Evolutionary conservation across 30 jellyfish, hydroid and myxozoan genomes (phyloP), one percentile per base, ranked within the genome.

Genomic region (Nemopilema nomurai): DNA sequence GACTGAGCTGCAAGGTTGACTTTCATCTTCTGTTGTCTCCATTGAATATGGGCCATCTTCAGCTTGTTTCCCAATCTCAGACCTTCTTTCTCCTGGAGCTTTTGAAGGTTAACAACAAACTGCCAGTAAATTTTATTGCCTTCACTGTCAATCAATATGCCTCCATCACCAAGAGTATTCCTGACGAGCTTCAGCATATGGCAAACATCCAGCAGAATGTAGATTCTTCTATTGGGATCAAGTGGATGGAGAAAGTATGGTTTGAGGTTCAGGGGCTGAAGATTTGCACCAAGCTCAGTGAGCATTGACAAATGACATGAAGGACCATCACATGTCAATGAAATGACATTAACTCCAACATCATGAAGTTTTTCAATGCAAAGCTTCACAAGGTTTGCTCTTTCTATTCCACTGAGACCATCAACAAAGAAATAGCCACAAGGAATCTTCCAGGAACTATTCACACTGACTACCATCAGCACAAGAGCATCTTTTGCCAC

Each of bases 171-270:
- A 76, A 91, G 87, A 23, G 96, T 80, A 62, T 86, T 91, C 51
- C 95, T 63, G 22, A 91, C 77, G 13, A 85, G 87, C 53, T 85
- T 91, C 71, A 86, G 90, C 96, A 91, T 91, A 86, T 86, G 97
- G 51, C 97, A 86, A n/a, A 74, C 96, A 86, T 91, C 96, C 32
- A 86, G 79, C 49, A 85, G 23, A 53, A 86, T 86, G 68, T 82
- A 51, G 16, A 90, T 65, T 49, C 17, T 41, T 66, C 76, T 71
- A 18, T 67, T 31, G 28, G 82, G 57, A 25, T 76, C 71, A 73
- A 66, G 57, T 28, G 97, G 93, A 50, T 83, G 86, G 67, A 29
- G 80, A 70, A 90, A 83, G 69, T 31, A 13, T 18, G 96, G 50
- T 32, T 3, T 13, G 13, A 41, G 57, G 57, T 13, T 41, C 13